Percentiles rank a stretch among this genome's conserved stretches.
These are phyloP conservation scores for Lerema accius DNA, from an alignment of 1,140 invertebrate genomes.

Conservation along the genomic window DNA sequence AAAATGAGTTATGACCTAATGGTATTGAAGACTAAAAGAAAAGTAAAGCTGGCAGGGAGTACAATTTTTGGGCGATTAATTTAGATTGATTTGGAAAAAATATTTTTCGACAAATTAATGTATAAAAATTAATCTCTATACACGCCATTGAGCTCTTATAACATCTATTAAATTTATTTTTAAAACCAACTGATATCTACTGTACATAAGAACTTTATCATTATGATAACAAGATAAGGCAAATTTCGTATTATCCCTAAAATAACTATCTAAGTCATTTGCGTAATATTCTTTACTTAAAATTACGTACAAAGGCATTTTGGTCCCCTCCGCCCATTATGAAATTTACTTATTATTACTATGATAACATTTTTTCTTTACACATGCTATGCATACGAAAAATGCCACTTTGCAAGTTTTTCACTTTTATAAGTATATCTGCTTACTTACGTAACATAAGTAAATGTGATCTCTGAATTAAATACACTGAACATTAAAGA, in stretches of 20 bases:
- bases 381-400: background rate
- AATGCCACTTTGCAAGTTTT: background rate
- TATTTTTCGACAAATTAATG: too few species aligned
- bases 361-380: too few species aligned
- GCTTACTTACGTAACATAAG: background rate
- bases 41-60: too few species aligned
- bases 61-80: too few species aligned
- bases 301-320: conserved; percentile 15
- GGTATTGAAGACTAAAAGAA: too few species aligned
- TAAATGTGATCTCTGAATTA: background rate
- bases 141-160: too few species aligned
- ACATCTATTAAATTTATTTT: too few species aligned
- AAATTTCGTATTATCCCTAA: background rate
- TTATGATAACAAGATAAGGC: background rate
- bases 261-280: background rate
- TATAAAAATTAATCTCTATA: too few species aligned
- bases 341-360: background rate
- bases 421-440: background rate
- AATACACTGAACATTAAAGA: background rate
- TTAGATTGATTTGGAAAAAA: too few species aligned
- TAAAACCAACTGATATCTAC: too few species aligned
- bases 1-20: too few species aligned
- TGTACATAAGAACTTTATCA: too few species aligned
- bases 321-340: conserved; percentile 17
- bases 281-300: background rate